Conservation (phyloP, 37 sponge, comb jelly and placozoan genomes). For the Beroe forskalii region DNA sequence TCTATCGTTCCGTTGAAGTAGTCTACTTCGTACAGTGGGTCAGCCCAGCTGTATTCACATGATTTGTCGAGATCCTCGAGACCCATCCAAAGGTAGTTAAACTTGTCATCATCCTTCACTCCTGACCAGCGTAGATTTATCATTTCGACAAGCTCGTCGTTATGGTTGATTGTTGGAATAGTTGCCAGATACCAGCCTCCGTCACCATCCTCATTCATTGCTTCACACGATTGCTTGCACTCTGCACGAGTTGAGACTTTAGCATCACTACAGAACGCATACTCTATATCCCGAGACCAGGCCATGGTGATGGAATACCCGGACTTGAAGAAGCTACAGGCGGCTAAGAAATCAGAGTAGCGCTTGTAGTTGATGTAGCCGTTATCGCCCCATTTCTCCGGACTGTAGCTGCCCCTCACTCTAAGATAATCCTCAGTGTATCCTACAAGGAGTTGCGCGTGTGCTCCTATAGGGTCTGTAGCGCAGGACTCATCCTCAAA, state of each 20-base stretch:
- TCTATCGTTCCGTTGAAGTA: constrained; percentile 13
- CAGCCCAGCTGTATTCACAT: neutral
- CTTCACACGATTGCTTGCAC: neutral
- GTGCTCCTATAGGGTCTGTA: neutral
- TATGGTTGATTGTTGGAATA: neutral
- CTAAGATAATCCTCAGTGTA: neutral
- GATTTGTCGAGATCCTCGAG: neutral
- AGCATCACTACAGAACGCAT: neutral
- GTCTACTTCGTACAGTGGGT: neutral
- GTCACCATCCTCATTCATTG: neutral
- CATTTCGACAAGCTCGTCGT: neutral
- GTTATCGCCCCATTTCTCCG: neutral
- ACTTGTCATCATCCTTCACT: constrained; percentile 23
- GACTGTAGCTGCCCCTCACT: constrained; percentile 25
- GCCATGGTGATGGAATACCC: neutral
- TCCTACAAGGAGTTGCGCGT: neutral
- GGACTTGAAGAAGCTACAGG: neutral
- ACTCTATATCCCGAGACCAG: neutral
- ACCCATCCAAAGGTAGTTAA: constrained; percentile 18
- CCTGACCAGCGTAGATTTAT: neutral
- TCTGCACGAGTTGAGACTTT: neutral
- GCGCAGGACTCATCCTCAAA: neutral
- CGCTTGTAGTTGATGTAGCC: constrained; percentile 8
- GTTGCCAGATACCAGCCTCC: neutral
- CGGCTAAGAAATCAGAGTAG: neutral